Evolutionary conservation across 2,888 invertebrate species (phyloP), one percentile per base, ranked within the genome.

Genomic region (Byasa hedistus): DNA sequence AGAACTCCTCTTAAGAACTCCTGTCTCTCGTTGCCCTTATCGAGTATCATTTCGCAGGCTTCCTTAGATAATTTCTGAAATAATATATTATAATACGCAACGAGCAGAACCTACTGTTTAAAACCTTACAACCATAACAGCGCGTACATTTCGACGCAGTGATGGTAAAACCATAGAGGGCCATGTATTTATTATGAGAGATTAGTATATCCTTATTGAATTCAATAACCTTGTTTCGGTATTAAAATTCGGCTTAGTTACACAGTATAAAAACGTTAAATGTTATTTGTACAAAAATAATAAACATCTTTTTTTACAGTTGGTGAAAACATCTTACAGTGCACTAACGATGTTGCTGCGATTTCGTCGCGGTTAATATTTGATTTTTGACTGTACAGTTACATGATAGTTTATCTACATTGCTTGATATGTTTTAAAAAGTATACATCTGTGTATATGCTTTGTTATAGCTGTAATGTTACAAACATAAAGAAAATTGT

Each of bases 261-360:
- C n/a, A n/a, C 5, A 7, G n/a, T 19, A n/a, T 48, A 48, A 48
- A 19, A 48, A 48, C 0, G 5, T 48, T 19, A n/a, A 7, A n/a
- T 36, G 2, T 48, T 48, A 19, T 3, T 7, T n/a, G 19, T 48
- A 48, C 1, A 48, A 19, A 48, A 5, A 5, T 22, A n/a, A 54
- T 10, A 54, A 23, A 54, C 22, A 54, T 5, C 12, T 54, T n/a
- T 22, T 54, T 54, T 54, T 86, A 56, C 85, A 90, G 91, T 75
- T 89, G 76, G 84, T 91, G 76, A 90, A 89, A 73, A 79, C 87
- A 5, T 89, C 90, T 1, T 90, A 91, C 75, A 88, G 86, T 67
- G 89, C 88, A 24, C 76, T 91, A 0, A 89, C 89, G 23, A 77
- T 90, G 52, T 73, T 91, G 48, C 79, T 90, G 21, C 76, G 85